Evolutionary conservation across 2,113 vertebrate species (phyloP).

Genomic region (Empidonax alnorum): DNA sequence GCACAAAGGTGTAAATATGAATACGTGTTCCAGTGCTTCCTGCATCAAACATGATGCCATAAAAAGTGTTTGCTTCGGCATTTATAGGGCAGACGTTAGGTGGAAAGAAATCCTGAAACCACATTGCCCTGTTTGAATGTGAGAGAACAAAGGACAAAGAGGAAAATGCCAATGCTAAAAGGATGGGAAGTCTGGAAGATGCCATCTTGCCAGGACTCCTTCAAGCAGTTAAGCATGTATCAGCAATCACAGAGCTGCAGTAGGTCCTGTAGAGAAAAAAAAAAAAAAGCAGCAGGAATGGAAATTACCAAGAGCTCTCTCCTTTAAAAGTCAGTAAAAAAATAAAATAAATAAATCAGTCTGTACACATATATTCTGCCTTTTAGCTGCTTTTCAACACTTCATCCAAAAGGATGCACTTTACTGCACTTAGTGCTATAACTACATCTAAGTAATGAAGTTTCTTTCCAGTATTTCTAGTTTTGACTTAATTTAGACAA

Average conservation of each 20-base stretch:
- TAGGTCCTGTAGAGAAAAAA: neutral
- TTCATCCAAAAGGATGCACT: neutral
- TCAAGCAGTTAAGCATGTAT: neutral
- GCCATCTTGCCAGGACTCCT: constrained; percentile 72
- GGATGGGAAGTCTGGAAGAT: constrained; percentile 65
- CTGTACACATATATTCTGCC: neutral
- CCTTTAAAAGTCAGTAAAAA: neutral
- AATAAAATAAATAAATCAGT: neutral
- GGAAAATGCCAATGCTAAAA: constrained; percentile 68
- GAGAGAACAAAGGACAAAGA: constrained; percentile 76
- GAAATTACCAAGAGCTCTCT: constrained; percentile 20
- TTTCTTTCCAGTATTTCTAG: neutral
- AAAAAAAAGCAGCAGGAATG: neutral
- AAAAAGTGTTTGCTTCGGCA: constrained; percentile 77
- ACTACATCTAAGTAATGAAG: neutral
- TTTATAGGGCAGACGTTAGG: constrained; percentile 77
- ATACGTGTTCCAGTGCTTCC: constrained; percentile 97
- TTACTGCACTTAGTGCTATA: neutral
- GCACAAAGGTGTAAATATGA: constrained; percentile 96
- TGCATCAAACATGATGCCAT: constrained; percentile 97
- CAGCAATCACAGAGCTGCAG: constrained; percentile 36
- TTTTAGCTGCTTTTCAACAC: neutral
- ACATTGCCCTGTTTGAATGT: constrained; percentile 82
- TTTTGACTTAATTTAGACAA: neutral
- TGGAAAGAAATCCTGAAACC: constrained; percentile 87